Conservation (phyloP, 2,797 vertebrate genomes). For the Darevskia nairensis region DNA sequence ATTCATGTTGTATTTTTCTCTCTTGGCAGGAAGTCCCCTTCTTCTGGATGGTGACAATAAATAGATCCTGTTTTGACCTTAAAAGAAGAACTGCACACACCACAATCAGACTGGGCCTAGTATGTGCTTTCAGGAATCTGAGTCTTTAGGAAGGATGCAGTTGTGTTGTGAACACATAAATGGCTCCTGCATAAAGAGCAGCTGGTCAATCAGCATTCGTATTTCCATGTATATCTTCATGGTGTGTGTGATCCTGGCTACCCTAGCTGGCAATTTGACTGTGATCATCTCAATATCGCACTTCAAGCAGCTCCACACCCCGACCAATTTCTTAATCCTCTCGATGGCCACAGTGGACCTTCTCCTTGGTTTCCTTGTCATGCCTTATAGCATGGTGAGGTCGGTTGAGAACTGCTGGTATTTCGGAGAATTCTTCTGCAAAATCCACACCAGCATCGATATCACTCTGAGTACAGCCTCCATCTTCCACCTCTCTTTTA, state of each 20-base stretch:
- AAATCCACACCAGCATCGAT: slow-evolving; percentile 82
- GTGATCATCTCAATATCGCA: slow-evolving; percentile 88
- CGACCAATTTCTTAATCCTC: slow-evolving; percentile 87
- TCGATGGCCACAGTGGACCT: slow-evolving; percentile 87
- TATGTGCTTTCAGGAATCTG: not conserved
- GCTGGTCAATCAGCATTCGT: slow-evolving; percentile 70
- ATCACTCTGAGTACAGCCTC: slow-evolving; percentile 85
- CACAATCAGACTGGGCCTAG: not conserved
- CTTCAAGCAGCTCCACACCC: slow-evolving; percentile 89
- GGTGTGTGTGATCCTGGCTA: slow-evolving; percentile 78
- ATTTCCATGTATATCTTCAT: slow-evolving; percentile 77
- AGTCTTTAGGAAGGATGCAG: slow-evolving; percentile 62
- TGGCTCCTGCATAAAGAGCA: slow-evolving; percentile 74
- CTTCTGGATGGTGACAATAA: slow-evolving; percentile 23
- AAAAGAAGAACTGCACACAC: slow-evolving; percentile 30
- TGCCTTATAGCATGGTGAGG: slow-evolving; percentile 86
- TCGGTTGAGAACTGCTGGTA: slow-evolving; percentile 85
- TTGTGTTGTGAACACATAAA: slow-evolving; percentile 73
- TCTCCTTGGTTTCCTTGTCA: slow-evolving; percentile 81
- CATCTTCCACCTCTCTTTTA: slow-evolving; percentile 86
- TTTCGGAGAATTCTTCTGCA: slow-evolving; percentile 85
- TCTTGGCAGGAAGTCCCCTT: slow-evolving; percentile 47
- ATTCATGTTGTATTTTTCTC: slow-evolving; percentile 33
- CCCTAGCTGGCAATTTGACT: slow-evolving; percentile 82
- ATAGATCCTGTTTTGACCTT: slow-evolving; percentile 3